Base-by-base conservation (phyloP, 2,797 vertebrate genomes). In the Manis pentadactyla region DNA sequence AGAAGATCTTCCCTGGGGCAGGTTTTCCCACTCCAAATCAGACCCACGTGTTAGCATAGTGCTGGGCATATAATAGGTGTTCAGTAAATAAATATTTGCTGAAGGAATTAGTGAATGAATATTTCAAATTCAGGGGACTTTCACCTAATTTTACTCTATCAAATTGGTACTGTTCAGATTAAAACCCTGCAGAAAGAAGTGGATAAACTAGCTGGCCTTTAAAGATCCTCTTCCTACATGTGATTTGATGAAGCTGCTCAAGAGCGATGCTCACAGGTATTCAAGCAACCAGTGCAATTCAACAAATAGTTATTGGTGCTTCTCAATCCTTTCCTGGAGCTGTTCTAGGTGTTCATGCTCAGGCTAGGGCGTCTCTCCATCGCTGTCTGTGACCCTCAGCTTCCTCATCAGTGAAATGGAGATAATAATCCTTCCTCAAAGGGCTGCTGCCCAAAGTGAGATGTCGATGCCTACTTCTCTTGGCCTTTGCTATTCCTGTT, bases 11-110 rank as follows among this genome's bases (percentile, higher is more conserved):
- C 53, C 79, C 0, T 57, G 55, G 59, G 42, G 61, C 42, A 90
- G 59, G 19, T 53, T 95, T 94, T 75, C 92, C 88, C 75, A 12
- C 55, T 55, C 46, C 31, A 89, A 92, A 82, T 88, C 49, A 79
- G 14, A 82, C 21, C 25, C 10, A 31, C 14, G 34, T 39, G 27
- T 81, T 64, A 53, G 18, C n/a, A 63, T 53, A 66, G n/a, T 79
- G 63, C 73, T 46, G 25, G n/a, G 42, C 15, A 37, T 57, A 87
- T 55, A 57, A 29, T 29, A 59, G 64, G 39, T 61, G n/a, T 5
- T 53, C 34, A 37, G 55, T 61, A 84, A 37, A 61, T 66, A 84
- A 81, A 84, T 29, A 83, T 49, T 86, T 95, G 17, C 37, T 51
- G 27, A 74, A 66, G 57, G 51, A 74, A 81, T 23, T 55, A 64